phyloP scores from a whole-genome alignment of 2,888 invertebrate genomes.

The Brenthis daphne region DNA sequence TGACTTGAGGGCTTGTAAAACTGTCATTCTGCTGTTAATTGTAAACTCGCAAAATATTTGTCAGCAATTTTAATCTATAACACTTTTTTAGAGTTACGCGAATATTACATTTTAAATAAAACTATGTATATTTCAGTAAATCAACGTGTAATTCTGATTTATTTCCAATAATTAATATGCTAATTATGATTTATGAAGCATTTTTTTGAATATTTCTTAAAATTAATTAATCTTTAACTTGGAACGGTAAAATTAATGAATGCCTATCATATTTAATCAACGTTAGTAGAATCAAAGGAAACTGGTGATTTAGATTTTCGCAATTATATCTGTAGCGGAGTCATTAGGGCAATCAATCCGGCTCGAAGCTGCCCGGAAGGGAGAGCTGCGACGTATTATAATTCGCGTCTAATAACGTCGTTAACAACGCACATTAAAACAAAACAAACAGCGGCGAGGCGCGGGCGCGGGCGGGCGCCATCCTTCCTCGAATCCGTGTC shows the following conservation, averaged over 20 bases:
- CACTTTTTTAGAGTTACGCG: no score
- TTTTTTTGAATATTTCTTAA: no score
- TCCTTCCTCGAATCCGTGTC: slow-evolving; percentile 83
- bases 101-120: no score
- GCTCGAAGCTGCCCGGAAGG: slow-evolving; percentile 46
- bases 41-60: no score
- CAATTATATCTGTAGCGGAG: slow-evolving; percentile 75
- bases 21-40: no score
- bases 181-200: no score
- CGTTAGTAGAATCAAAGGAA: slow-evolving; percentile 54
- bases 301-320: slow-evolving; percentile 67
- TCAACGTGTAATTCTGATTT: no score
- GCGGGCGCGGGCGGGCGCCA: slow-evolving; percentile 73
- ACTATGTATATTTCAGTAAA: no score
- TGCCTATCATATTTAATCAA: slow-evolving; percentile 30
- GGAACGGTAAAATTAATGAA: slow-evolving; percentile 13
- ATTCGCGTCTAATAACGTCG: slow-evolving; percentile 80
- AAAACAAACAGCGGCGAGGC: slow-evolving; percentile 75
- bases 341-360: slow-evolving; percentile 76
- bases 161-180: no score
- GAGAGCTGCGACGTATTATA: slow-evolving; percentile 60
- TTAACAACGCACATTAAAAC: slow-evolving; percentile 81
- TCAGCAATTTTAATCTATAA: no score
- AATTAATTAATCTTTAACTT: no score
- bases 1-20: slow-evolving; percentile 6